Percentiles rank a stretch among this genome's conserved stretches.
phyloP scores from a whole-genome alignment of 2,797 vertebrate genomes.

The Masticophis lateralis region DNA sequence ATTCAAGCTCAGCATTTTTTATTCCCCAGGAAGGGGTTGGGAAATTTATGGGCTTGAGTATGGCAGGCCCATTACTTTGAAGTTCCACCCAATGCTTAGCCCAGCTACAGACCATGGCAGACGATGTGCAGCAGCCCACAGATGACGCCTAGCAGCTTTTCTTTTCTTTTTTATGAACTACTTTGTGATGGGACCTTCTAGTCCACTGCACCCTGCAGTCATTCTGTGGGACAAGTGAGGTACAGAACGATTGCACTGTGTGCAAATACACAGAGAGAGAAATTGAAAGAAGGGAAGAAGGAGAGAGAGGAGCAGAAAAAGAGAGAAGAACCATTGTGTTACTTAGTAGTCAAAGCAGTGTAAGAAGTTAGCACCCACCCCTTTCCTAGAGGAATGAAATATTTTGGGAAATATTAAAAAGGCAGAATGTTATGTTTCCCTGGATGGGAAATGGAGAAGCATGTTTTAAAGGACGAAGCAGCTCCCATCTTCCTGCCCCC shows the following conservation, averaged over 20 bases:
- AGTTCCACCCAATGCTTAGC: background rate
- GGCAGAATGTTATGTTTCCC: too few relatives aligned
- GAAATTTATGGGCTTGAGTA: conserved; percentile 32
- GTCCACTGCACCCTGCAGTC: background rate
- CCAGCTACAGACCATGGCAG: background rate
- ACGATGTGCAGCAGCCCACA: background rate
- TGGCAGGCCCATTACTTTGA: conserved; percentile 36
- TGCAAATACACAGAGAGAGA: background rate
- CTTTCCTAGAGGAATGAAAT: too few relatives aligned
- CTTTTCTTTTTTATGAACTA: background rate
- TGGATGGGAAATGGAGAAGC: too few relatives aligned
- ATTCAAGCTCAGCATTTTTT: conserved; percentile 32
- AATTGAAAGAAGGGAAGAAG: background rate
- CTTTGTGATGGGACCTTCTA: background rate
- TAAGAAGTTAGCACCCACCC: too few relatives aligned
- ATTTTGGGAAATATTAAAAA: too few relatives aligned
- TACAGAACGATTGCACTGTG: background rate
- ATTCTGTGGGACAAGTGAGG: background rate
- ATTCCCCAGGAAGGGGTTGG: conserved; percentile 24
- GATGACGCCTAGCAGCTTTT: background rate
- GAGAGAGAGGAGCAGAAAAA: background rate
- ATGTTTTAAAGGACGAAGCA: too few relatives aligned
- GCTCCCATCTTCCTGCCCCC: too few relatives aligned
- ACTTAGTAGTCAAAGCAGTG: background rate
- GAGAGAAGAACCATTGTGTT: background rate